Base-by-base conservation (phyloP, 1,140 invertebrate species). In the Macrobrachium nipponense region DNA sequence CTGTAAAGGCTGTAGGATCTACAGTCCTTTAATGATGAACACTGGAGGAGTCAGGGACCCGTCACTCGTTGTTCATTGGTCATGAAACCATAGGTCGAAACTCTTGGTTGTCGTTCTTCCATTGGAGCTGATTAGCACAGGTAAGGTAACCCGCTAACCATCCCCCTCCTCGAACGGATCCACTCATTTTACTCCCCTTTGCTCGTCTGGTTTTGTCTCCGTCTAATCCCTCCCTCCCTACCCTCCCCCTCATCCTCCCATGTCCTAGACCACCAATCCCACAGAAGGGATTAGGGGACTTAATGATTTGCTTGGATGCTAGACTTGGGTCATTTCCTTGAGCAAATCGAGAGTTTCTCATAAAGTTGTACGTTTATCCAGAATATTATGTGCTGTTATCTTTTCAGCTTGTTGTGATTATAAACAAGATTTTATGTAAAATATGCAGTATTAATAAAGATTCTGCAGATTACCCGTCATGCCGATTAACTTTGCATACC, bases 91-190 rank as follows among this genome's bases (percentile, higher is more conserved):
- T 36, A 23, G 66, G 20, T 8, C 66, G 72, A 51, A 81, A 68
- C 72, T 58, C 64, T 70, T 15, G 10, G 66, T 51, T 58, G 36
- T 51, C n/a, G 64, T 59, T 58, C 66, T 18, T 64, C 44, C 51
- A 51, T 51, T 10, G 51, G 80, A 27, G 51, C 66, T 59, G 80
- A 81, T 81, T 81, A 70, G 80, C 72, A 66, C 66, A 36, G 80
- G 80, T 72, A 60, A 81, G 66, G 72, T 81, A 72, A 59, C 80
- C 66, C 44, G 62, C 10, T 23, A 6, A 20, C 58, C 80, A 43
- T 64, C 36, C 44, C 62, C 76, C 76, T 61, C 15, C 76, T 17
- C 70, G 27, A 20, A 44, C 59, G n/a, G 59, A 36, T 51, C 59
- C 73, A 76, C 73, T 76, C 51, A 44, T 58, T 58, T 76, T n/a